phyloP scores from a whole-genome alignment of 2,113 vertebrate species.

The Macquaria australasica region DNA sequence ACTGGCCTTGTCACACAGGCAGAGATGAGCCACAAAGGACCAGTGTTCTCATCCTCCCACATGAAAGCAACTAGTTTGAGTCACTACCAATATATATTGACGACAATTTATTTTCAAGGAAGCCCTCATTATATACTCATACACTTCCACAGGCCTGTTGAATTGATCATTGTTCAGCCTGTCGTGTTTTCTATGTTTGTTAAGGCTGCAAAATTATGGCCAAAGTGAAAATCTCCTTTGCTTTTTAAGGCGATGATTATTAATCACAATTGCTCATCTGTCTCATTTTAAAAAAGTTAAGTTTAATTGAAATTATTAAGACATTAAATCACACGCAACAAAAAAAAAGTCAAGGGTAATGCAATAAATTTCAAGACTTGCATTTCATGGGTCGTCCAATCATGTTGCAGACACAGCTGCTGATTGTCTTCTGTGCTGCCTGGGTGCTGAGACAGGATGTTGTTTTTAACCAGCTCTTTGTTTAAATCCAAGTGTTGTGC shows the following conservation, averaged over 20 bases:
- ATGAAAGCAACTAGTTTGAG: conserved; percentile 44
- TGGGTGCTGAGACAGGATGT: not conserved
- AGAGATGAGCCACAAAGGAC: conserved; percentile 57
- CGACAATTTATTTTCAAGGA: conserved; percentile 21
- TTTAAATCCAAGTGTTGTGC: not conserved
- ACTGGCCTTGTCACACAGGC: conserved; percentile 57
- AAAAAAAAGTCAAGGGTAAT: not conserved
- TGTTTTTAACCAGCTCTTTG: not conserved
- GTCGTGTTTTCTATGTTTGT: not conserved
- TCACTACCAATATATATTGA: conserved; percentile 26
- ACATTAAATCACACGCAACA: not conserved
- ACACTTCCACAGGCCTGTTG: conserved; percentile 12
- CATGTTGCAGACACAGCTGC: not conserved
- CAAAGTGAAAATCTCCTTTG: not conserved
- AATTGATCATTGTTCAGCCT: not conserved
- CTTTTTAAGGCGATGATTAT: not conserved
- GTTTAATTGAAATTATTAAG: not conserved
- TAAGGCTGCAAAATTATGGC: not conserved
- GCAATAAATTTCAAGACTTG: not conserved
- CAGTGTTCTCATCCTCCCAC: conserved; percentile 57
- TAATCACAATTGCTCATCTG: not conserved
- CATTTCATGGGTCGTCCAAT: not conserved
- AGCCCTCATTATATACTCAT: conserved; percentile 20
- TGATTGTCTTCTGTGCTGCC: not conserved
- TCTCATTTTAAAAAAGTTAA: not conserved